These are phyloP conservation scores for Apistogramma diplotaenia DNA, from an alignment of 2,113 vertebrate genomes.

Conservation along the genomic window DNA sequence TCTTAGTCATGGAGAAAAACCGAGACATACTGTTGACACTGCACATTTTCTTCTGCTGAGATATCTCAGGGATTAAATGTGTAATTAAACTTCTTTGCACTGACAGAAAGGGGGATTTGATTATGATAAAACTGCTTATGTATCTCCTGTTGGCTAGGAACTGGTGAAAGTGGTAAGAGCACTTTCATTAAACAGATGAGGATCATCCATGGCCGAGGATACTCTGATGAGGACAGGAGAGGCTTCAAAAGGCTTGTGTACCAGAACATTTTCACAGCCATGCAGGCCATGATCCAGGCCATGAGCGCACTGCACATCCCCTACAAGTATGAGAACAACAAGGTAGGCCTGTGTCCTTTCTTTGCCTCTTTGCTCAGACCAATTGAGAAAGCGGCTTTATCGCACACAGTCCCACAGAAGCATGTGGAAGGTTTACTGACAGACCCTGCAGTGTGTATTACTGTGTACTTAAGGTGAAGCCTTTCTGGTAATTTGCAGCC, in stretches of 20 bases:
- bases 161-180: constrained; percentile 80
- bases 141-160: constrained; percentile 56
- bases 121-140: not conserved
- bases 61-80: too few species aligned
- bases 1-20: too few species aligned
- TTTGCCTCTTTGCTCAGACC: not conserved
- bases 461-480: not conserved
- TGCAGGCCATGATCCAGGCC: constrained; percentile 95
- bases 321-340: constrained; percentile 89
- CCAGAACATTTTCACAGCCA: constrained; percentile 97
- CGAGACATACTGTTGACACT: too few species aligned
- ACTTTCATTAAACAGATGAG: constrained; percentile 82
- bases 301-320: constrained; percentile 92
- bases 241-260: constrained; percentile 92
- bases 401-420: not conserved
- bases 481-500: constrained; percentile 49
- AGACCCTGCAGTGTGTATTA: not conserved
- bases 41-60: too few species aligned
- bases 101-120: too few species aligned
- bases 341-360: constrained; percentile 74
- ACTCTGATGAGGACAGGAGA: constrained; percentile 94
- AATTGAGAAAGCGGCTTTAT: constrained; percentile 25
- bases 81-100: too few species aligned
- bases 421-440: not conserved
- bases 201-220: constrained; percentile 89